Evolutionary conservation across 2,113 vertebrate genomes (phyloP), one percentile per base, ranked within the genome.

Genomic region (Scatophagus argus): DNA sequence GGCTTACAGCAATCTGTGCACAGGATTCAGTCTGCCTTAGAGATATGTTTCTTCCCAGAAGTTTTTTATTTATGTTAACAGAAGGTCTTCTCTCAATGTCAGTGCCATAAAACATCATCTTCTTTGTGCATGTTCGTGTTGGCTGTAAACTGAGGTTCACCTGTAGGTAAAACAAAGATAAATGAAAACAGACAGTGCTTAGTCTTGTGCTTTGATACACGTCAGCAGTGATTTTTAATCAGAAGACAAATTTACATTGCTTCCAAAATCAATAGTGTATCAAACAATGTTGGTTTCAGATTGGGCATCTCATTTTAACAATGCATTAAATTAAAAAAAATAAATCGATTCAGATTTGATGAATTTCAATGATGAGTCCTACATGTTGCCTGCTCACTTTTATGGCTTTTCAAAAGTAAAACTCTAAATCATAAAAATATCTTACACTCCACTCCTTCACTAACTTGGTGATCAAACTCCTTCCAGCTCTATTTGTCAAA

Each of bases 1-100:
- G 69, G 63, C 55, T 86, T 86, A 70, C n/a, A 79, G 68, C 77
- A 75, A 76, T 83, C 80, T 71, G 58, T 29, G 63, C 47, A 38
- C 65, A 73, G 73, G 54, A 85, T 73, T 74, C 54, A 23, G 55
- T 36, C 61, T 46, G 14, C 55, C 52, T 68, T 14, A 29, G n/a
- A 74, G 60, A 79, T 29, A 52, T 7, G 38, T 51, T 41, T 73
- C 39, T 38, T 74, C n/a, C 54, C 63, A 75, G 31, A 52, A 10
- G 14, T 32, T 51, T 85, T 54, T 36, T 80, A 76, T 88, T 85
- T 64, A 66, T 74, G 76, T 81, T 73, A 76, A 62, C 47, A 65
- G 74, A 67, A 72, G 60, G 56, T 63, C 73, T 74, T 8, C n/a
- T 59, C 36, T 81, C 46, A 62, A 3, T 43, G 83, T 52, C 13